Conservation (phyloP, 2,888 invertebrate genomes). For the Netelia inedita region DNA sequence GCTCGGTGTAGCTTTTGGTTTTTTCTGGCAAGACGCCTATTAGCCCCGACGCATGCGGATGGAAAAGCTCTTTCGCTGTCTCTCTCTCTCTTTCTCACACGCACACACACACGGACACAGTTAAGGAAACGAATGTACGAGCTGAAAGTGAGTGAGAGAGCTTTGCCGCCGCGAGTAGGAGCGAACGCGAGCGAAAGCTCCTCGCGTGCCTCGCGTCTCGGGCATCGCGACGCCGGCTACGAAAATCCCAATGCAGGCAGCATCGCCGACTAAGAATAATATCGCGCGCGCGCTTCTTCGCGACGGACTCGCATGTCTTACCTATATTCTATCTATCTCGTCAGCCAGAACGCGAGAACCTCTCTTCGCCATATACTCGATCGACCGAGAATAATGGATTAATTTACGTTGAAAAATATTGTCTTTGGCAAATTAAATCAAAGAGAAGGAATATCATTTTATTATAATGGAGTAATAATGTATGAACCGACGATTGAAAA, state of each 20-base stretch:
- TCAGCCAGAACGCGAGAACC: slow-evolving; percentile 39
- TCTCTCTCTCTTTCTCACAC: slow-evolving; percentile 28
- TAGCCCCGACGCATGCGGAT: slow-evolving; percentile 82
- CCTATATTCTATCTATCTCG: slow-evolving; percentile 45
- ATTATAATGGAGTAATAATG: no score
- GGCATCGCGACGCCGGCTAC: slow-evolving; percentile 71
- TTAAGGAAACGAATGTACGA: neutral
- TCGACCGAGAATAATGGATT: neutral
- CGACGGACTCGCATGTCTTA: slow-evolving; percentile 44
- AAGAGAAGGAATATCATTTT: no score
- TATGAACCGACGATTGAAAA: no score
- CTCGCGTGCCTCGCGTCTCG: slow-evolving; percentile 58
- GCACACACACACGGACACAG: neutral
- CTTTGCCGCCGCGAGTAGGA: slow-evolving; percentile 10
- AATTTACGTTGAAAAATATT: neutral
- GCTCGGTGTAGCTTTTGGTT: slow-evolving; percentile 68
- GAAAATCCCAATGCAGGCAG: slow-evolving; percentile 71
- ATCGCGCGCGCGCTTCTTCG: slow-evolving; percentile 49
- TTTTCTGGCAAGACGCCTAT: slow-evolving; percentile 78
- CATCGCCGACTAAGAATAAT: slow-evolving; percentile 81
- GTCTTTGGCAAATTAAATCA: neutral
- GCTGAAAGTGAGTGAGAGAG: slow-evolving; percentile 27
- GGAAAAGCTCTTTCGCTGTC: slow-evolving; percentile 60
- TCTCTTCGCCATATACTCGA: slow-evolving; percentile 10
- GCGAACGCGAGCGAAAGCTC: slow-evolving; percentile 52